phyloP scores from a whole-genome alignment of 2,888 invertebrate genomes.

The Torymus tubicola region DNA sequence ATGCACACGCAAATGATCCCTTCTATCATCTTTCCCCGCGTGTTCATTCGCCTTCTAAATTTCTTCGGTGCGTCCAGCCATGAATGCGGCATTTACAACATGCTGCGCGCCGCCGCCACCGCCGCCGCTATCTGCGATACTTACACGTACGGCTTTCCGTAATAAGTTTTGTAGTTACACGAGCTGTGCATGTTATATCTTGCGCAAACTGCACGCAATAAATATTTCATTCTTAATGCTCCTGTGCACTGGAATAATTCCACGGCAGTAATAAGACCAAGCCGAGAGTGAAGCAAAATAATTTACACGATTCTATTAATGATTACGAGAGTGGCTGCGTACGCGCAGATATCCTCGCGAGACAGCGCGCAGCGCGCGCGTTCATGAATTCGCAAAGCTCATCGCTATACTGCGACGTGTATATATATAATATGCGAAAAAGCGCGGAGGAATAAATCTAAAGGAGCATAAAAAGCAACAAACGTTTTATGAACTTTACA shows the following conservation, averaged over 20 bases:
- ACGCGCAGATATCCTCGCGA: too few relatives aligned
- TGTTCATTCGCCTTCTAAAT: slow-evolving; percentile 1
- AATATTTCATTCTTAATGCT: not conserved
- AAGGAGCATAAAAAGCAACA: not conserved
- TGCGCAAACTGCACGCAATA: not conserved
- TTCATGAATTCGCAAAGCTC: too few relatives aligned
- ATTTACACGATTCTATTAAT: too few relatives aligned
- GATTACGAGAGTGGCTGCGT: too few relatives aligned
- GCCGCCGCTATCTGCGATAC: not conserved
- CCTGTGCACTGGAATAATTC: not conserved
- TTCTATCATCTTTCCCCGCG: too few relatives aligned
- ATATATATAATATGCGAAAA: not conserved
- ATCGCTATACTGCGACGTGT: too few relatives aligned
- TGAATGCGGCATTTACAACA: slow-evolving; percentile 15
- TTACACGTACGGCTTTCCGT: not conserved
- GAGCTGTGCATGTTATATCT: not conserved
- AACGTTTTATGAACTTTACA: not conserved
- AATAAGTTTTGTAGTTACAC: slow-evolving; percentile 8
- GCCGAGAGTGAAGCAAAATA: too few relatives aligned
- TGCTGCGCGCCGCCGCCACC: not conserved
- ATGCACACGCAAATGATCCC: too few relatives aligned
- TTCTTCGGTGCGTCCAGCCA: slow-evolving; percentile 10
- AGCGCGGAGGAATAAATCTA: not conserved
- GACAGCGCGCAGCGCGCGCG: too few relatives aligned
- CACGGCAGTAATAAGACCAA: too few relatives aligned